Base-by-base conservation (phyloP, 2,113 vertebrate genomes). In the Galeopterus variegatus region DNA sequence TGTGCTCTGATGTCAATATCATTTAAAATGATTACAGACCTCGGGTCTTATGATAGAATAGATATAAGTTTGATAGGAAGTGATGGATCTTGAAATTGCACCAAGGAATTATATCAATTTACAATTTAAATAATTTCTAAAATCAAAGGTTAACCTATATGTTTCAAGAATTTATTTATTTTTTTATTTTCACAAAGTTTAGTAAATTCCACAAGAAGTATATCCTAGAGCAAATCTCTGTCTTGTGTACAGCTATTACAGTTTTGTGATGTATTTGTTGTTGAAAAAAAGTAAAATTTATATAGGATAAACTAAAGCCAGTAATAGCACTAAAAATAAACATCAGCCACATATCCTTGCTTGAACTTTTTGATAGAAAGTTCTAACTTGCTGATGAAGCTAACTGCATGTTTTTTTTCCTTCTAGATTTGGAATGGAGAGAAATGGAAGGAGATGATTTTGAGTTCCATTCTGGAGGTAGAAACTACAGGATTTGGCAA, bases 341-440 rank as follows among this genome's bases (percentile, higher is more conserved):
- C 62, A 54, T 14, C 41, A 56, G 36, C 60, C 9, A 45, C 2
- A 3, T 26, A 21, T 41, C 14, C 6, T 76, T 36, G 52, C n/a
- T 75, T 64, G 31, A 56, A 33, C 15, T 70, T 36, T 64, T 72
- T 73, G 48, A 36, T 58, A 60, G 81, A 89, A 84, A 90, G 23
- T 36, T 56, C 62, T 86, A 14, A 58, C 26, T 85, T 93, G 81
- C n/a, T 81, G 31, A 17, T 41, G 8, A 80, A 64, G 86, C 80
- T 88, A 48, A 93, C 67, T 14, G 7, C 12, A 5, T 82, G 4
- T 84, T 64, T 15, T 77, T 69, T 92, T 95, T 92, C n/a, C 83
- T 97, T 94, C 26, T 93, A 98, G 97, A 97, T 97, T 87, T 98
- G 96, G 97, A 97, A 98, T 98, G 97, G 97, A 97, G 96, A 97